Evolutionary conservation across 2,888 invertebrate genomes (phyloP).

Genomic region (Drosophila meridionalis): DNA sequence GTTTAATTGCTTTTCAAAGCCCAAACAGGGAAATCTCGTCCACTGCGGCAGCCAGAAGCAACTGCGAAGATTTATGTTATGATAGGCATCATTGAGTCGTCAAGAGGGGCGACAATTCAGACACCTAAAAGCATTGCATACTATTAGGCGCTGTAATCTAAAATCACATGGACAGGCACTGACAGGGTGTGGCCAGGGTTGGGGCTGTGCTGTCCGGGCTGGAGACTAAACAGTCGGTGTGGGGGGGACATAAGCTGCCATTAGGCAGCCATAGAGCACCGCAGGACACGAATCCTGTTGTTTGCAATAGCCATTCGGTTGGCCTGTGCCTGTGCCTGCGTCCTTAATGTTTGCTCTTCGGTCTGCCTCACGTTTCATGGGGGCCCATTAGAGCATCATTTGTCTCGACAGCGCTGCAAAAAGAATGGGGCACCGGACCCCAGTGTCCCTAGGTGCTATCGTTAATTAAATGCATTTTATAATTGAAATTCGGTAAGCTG

Average conservation of each 20-base stretch:
- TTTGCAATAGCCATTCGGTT: constrained; percentile 18
- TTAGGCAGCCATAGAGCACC: constrained; percentile 36
- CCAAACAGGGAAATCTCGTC: constrained; percentile 7
- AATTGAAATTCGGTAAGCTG: constrained; percentile 64
- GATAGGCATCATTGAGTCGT: constrained; percentile 70
- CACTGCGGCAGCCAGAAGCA: constrained; percentile 21
- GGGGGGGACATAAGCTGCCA: constrained; percentile 56
- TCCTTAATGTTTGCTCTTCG: constrained; percentile 62
- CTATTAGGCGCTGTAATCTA: constrained; percentile 67
- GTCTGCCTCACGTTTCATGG: constrained; percentile 44
- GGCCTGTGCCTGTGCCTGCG: constrained; percentile 13
- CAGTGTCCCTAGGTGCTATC: constrained; percentile 18
- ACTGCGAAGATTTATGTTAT: constrained; percentile 68
- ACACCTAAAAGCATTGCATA: constrained; percentile 62
- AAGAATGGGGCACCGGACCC: neutral
- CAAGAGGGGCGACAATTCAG: constrained; percentile 35
- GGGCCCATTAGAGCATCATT: constrained; percentile 69
- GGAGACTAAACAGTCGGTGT: neutral
- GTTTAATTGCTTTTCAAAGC: constrained; percentile 77
- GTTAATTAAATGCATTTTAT: constrained; percentile 71
- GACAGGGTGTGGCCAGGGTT: neutral
- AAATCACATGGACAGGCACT: constrained; percentile 51
- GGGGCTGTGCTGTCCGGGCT: neutral
- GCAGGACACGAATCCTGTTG: constrained; percentile 36
- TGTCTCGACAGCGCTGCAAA: constrained; percentile 39